These are phyloP conservation scores for Shinisaurus crocodilurus DNA, from an alignment of 2,113 vertebrate genomes.

Conservation along the genomic window DNA sequence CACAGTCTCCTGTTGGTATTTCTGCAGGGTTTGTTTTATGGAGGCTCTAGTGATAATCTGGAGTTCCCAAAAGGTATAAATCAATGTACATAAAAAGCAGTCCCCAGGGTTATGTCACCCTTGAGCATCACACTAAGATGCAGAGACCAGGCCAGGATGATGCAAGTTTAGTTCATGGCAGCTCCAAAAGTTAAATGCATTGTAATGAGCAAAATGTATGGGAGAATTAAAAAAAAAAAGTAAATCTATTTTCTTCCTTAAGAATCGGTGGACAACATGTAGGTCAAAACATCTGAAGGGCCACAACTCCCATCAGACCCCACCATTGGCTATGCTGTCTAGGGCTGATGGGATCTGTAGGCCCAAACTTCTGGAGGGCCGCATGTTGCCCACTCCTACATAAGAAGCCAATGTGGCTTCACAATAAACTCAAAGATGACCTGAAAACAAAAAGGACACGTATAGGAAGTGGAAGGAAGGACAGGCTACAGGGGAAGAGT, in stretches of 20 bases:
- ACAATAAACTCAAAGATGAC: no score
- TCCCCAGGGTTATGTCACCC: background rate
- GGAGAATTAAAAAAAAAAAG: background rate
- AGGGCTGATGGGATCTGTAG: no score
- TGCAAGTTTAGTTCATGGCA: background rate
- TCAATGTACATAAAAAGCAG: background rate
- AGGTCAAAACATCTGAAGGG: no score
- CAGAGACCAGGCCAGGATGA: background rate
- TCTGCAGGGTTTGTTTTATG: constrained; percentile 29
- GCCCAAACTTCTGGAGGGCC: no score
- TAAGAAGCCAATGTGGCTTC: no score
- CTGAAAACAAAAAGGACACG: no score
- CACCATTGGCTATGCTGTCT: no score
- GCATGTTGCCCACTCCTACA: no score
- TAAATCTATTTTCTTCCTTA: background rate
- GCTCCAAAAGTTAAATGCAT: background rate
- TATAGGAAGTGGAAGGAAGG: no score
- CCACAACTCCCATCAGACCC: no score
- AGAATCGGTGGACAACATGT: no score
- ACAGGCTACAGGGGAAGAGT: no score
- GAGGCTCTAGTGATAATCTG: background rate
- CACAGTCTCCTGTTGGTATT: background rate
- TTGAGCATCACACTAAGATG: background rate
- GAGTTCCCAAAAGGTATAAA: background rate
- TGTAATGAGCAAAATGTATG: background rate